Percentiles rank a stretch among this genome's conserved stretches.
Evolutionary conservation across 2,113 vertebrate genomes (phyloP).

Genomic region (Gallinago paraguaiae): DNA sequence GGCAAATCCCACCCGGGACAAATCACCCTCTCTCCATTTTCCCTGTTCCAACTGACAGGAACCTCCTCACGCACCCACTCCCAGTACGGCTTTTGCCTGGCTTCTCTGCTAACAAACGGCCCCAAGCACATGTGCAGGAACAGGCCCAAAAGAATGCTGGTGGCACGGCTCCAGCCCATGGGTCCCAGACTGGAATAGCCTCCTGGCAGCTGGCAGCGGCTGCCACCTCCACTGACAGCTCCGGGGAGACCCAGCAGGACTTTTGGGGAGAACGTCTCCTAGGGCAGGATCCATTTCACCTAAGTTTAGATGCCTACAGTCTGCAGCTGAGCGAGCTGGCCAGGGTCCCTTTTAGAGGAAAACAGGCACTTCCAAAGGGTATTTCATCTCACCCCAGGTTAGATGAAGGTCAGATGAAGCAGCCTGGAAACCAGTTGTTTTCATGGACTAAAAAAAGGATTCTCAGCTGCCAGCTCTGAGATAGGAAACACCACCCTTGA

Average conservation of each 20-base stretch:
- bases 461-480: constrained; percentile 11
- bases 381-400: background rate
- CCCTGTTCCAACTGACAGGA: rapidly evolving
- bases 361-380: background rate
- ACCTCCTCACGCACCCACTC: rapidly evolving
- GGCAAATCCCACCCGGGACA: background rate
- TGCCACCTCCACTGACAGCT: background rate
- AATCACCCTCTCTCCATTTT: background rate
- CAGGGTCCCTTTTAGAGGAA: background rate
- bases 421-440: background rate
- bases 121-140: background rate
- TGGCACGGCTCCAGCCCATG: background rate
- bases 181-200: background rate
- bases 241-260: background rate
- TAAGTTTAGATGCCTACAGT: background rate
- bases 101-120: background rate
- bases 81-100: background rate
- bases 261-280: background rate
- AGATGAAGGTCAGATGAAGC: background rate
- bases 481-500: background rate
- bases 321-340: background rate
- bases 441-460: background rate
- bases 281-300: background rate
- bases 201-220: background rate
- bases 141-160: background rate